Evolutionary conservation across 1,140 invertebrate species (phyloP).

Genomic region (Harlomillsia oculata): DNA sequence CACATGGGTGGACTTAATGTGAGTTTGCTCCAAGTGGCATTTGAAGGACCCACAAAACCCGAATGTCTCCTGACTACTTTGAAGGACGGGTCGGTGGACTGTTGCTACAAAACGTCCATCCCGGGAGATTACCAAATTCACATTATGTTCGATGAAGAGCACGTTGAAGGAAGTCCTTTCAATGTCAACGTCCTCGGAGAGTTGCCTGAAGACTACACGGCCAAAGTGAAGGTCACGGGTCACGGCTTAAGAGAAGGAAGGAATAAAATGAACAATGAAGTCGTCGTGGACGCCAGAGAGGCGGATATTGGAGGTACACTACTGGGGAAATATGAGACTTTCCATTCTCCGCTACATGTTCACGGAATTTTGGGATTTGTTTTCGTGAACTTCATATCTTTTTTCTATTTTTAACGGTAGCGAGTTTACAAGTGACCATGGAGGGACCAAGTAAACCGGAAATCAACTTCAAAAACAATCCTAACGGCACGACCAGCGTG

Average conservation of each 20-base stretch:
- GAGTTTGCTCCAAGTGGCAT: constrained; percentile 16
- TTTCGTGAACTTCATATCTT: not conserved
- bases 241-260: constrained; percentile 19
- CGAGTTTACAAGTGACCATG: constrained; percentile 17
- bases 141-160: constrained; percentile 30
- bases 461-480: constrained; percentile 28
- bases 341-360: too few species aligned
- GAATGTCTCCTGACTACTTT: constrained; percentile 27
- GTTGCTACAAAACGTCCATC: constrained; percentile 21
- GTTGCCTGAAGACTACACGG: constrained; percentile 6
- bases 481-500: constrained; percentile 27
- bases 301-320: constrained; percentile 29
- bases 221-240: constrained; percentile 29
- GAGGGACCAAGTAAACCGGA: constrained; percentile 33
- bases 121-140: constrained; percentile 32
- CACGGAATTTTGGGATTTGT: not conserved
- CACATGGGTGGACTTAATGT: constrained; percentile 28
- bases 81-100: constrained; percentile 30
- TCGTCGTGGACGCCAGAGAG: constrained; percentile 30
- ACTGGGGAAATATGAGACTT: too few species aligned
- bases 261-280: constrained; percentile 12
- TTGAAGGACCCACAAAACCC: constrained; percentile 26
- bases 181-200: constrained; percentile 31
- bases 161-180: constrained; percentile 30
- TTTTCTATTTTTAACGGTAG: constrained; percentile 13